Evolutionary conservation across 1,140 invertebrate species (phyloP).

Genomic region (Dryas iulia): DNA sequence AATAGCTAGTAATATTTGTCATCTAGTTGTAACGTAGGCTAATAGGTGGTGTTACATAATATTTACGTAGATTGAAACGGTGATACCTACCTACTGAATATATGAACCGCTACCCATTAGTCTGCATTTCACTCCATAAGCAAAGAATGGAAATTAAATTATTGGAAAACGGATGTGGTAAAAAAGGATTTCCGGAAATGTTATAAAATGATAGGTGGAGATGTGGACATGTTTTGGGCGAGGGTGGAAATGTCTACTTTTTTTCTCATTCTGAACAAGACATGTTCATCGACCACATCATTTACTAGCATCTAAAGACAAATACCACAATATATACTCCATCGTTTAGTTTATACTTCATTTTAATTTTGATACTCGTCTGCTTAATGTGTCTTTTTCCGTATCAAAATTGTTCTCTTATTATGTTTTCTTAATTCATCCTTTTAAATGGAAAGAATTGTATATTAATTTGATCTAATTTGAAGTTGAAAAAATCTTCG

Average conservation of each 20-base stretch:
- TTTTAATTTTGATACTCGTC: too few species aligned
- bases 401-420: too few species aligned
- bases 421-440: too few species aligned
- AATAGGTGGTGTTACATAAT: too few species aligned
- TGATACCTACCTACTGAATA: neutral
- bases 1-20: neutral
- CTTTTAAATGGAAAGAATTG: too few species aligned
- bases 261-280: constrained; percentile 10
- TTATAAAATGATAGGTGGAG: constrained; percentile 5
- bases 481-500: too few species aligned
- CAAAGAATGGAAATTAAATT: neutral
- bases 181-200: too few species aligned
- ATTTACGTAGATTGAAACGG: neutral
- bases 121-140: neutral
- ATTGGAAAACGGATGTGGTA: too few species aligned
- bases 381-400: too few species aligned
- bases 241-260: neutral
- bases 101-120: neutral
- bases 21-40: neutral
- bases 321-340: neutral
- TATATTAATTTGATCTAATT: too few species aligned
- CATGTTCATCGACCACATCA: constrained; percentile 12
- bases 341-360: too few species aligned
- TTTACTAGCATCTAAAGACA: neutral
- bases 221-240: constrained; percentile 20